phyloP scores from a whole-genome alignment of 2,888 invertebrate species.

The Neoitamus cyanurus region DNA sequence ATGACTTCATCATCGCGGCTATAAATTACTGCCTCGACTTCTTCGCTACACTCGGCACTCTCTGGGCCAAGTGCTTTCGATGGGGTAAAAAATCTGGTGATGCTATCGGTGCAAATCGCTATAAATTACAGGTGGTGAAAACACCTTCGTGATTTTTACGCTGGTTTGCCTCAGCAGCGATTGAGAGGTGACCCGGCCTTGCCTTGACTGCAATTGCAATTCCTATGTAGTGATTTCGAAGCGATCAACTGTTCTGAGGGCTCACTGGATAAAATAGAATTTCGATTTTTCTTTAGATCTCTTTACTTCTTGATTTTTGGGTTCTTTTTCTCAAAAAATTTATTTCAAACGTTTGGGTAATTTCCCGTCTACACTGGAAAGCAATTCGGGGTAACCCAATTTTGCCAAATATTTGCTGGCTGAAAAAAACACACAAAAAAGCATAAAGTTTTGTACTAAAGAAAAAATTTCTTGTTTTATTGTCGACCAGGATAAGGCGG shows the following conservation, averaged over 20 bases:
- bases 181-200: slow-evolving; percentile 27
- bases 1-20: slow-evolving; percentile 35
- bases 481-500: too few relatives aligned
- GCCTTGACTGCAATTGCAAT: slow-evolving; percentile 45
- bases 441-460: too few relatives aligned
- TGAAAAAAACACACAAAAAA: too few relatives aligned
- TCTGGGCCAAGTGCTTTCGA: neutral
- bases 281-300: too few relatives aligned
- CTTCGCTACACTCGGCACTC: neutral
- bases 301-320: too few relatives aligned
- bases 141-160: slow-evolving; percentile 49
- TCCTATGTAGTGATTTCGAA: neutral
- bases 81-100: neutral
- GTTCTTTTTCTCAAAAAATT: too few relatives aligned
- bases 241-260: neutral
- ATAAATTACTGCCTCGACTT: slow-evolving; percentile 28
- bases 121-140: slow-evolving; percentile 50
- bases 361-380: too few relatives aligned
- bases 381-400: too few relatives aligned
- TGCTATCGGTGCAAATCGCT: slow-evolving; percentile 46
- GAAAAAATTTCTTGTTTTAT: too few relatives aligned
- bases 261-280: neutral
- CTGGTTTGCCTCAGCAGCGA: slow-evolving; percentile 15
- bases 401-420: too few relatives aligned
- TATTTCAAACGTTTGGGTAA: too few relatives aligned